Evolutionary conservation across 2,888 invertebrate species (phyloP).

Genomic region (Microctonus hyperodae): DNA sequence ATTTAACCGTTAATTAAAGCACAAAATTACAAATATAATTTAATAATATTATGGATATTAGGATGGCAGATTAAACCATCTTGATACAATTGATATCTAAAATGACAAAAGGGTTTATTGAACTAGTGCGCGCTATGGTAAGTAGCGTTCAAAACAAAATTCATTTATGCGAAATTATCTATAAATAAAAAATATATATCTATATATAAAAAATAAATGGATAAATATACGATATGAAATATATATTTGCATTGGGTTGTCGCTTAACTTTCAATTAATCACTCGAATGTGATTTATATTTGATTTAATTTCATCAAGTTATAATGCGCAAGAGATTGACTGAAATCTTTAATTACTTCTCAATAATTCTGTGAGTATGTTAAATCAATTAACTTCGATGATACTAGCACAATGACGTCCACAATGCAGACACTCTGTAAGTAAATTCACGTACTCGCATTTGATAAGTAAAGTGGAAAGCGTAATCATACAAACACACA

Average conservation of each 20-base stretch:
- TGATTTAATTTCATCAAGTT: neutral
- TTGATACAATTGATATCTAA: constrained; percentile 17
- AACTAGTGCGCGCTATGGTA: constrained; percentile 42
- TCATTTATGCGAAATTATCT: constrained; percentile 15
- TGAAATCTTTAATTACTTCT: neutral
- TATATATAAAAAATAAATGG: too few species aligned
- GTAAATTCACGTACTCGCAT: constrained; percentile 10
- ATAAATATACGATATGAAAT: neutral
- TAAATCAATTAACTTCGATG: neutral
- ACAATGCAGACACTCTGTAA: constrained; percentile 22
- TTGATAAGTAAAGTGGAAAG: neutral
- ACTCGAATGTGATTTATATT: neutral
- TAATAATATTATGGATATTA: constrained; percentile 23
- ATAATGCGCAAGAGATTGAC: constrained; percentile 3
- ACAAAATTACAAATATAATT: constrained; percentile 47
- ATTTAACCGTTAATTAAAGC: constrained; percentile 56
- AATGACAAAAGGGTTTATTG: constrained; percentile 28
- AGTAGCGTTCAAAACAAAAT: constrained; percentile 37
- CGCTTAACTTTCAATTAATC: constrained; percentile 1
- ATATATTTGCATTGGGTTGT: constrained; percentile 4
- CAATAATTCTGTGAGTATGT: constrained; percentile 21
- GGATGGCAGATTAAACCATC: constrained; percentile 22
- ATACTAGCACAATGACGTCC: neutral
- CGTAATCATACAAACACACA: neutral
- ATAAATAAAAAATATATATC: too few species aligned